Percentiles rank a stretch among this genome's conserved stretches.
Conservation (phyloP, 2,113 vertebrate genomes). For the Lamprotornis superbus region DNA sequence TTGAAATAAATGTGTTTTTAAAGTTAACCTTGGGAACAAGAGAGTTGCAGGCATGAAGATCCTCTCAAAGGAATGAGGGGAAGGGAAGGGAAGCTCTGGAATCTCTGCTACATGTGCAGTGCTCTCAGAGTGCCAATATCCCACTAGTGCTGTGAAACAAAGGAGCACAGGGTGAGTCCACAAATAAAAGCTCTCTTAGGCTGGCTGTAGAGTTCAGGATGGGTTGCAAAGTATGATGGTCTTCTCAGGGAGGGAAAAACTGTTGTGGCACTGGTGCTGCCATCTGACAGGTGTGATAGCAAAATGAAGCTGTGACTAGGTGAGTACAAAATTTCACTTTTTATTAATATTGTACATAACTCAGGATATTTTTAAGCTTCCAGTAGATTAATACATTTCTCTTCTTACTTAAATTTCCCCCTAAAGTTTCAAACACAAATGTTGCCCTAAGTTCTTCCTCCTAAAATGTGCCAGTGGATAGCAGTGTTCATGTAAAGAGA, state of each 20-base stretch:
- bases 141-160: background rate
- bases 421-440: background rate
- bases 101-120: background rate
- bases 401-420: background rate
- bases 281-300: fast-evolving
- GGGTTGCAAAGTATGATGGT: background rate
- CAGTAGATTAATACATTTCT: background rate
- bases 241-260: background rate
- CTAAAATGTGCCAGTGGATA: background rate
- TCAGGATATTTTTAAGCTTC: background rate
- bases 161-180: background rate
- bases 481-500: background rate
- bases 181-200: background rate
- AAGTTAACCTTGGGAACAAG: background rate
- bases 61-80: fast-evolving
- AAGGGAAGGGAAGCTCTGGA: background rate
- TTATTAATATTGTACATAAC: background rate
- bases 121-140: background rate
- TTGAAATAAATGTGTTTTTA: background rate
- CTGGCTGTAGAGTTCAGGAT: background rate
- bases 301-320: background rate
- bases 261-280: background rate
- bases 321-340: background rate
- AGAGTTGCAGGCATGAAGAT: background rate
- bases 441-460: background rate